Evolutionary conservation across 2,888 invertebrate species (phyloP), one percentile per base, ranked within the genome.

Genomic region (Sisyra nigra): DNA sequence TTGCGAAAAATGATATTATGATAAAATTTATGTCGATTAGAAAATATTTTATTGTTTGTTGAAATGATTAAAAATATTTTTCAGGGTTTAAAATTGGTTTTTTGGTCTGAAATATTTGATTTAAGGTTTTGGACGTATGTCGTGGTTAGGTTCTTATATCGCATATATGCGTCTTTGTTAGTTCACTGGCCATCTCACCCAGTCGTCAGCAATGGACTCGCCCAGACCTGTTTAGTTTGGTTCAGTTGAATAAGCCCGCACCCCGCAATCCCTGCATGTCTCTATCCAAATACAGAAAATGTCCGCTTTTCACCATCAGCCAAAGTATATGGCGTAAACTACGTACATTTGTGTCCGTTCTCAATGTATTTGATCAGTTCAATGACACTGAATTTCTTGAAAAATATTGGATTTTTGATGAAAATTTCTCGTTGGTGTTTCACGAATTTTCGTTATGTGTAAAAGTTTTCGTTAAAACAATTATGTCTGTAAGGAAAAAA

Each of bases 171-270:
- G 14, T 43, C 43, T 43, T 18, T 43, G 37, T 43, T 17, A 40
- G 11, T 50, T 62, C 49, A 60, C 60, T 57, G 53, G 49, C 55
- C 57, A 37, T 59, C 64, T 53, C 62, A 62, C 10, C 55, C 55
- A 45, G 58, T 60, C 30, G 49, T 67, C 7, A 37, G 11, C 54
- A 44, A 60, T 65, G 44, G 60, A 60, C 57, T 55, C 53, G 54
- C 60, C 68, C 44, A 69, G 67, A 62, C 67, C 69, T 48, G 61
- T 61, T 61, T 58, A 43, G 51, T 58, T 56, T 37, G 37, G 37
- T 37, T 37, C 37, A 37, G 58, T 57, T 55, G 31, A 19, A 10
- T 10, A 61, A 3, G 55, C 63, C 46, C 50, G 67, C 47, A 54
- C 66, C 48, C 63, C 67, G 10, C 54, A 65, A 49, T 52, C 65